These are phyloP conservation scores for Plumapathes pennacea DNA, from an alignment of 92 coral and sea anemone species.

Conservation along the genomic window DNA sequence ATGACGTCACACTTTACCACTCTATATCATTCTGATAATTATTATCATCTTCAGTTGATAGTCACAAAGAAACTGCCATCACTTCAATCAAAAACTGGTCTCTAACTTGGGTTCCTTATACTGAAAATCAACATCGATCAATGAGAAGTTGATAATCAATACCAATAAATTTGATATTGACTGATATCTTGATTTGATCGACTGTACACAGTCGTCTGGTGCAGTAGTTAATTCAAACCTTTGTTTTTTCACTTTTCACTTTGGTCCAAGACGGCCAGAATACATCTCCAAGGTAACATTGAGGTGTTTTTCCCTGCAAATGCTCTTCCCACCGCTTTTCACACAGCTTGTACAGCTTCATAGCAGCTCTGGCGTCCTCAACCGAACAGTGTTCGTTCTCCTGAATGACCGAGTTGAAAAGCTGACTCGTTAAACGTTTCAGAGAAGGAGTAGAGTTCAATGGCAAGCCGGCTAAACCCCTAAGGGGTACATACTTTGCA, in stretches of 20 bases:
- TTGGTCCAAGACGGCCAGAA: conserved; percentile 96
- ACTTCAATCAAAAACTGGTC: too few species aligned
- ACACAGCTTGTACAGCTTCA: conserved; percentile 74
- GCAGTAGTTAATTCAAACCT: background rate
- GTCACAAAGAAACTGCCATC: too few species aligned
- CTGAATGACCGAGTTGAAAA: conserved; percentile 76
- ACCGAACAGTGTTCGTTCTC: conserved; percentile 86
- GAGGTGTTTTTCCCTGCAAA: conserved; percentile 25
- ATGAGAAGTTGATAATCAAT: too few species aligned
- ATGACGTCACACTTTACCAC: too few species aligned
- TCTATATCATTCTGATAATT: too few species aligned
- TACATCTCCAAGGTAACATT: conserved; percentile 74
- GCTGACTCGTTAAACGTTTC: conserved; percentile 63
- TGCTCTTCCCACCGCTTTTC: conserved; percentile 81
- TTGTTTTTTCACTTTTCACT: background rate
- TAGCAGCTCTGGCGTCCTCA: conserved; percentile 88
- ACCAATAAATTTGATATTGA: too few species aligned
- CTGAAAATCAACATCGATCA: too few species aligned
- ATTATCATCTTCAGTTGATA: too few species aligned
- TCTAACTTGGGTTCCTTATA: too few species aligned
- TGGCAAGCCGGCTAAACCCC: conserved; percentile 77
- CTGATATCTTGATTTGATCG: too few species aligned
- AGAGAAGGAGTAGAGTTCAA: conserved; percentile 71
- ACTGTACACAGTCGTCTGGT: background rate
- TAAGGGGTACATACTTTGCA: conserved; percentile 73